phyloP scores from a whole-genome alignment of 1,140 invertebrate genomes.

The Eubasilissa regina region DNA sequence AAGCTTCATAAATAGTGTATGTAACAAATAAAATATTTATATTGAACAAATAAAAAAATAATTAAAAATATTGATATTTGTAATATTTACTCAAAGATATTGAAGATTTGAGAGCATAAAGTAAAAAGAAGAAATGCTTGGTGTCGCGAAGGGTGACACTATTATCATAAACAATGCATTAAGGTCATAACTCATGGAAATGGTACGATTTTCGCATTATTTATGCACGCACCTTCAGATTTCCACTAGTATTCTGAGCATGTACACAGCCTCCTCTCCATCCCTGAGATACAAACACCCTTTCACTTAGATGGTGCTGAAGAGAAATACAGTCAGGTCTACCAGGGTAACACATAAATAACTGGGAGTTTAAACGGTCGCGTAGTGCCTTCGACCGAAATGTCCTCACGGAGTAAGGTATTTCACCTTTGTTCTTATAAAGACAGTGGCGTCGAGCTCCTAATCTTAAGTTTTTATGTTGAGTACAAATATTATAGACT shows the following conservation, averaged over 20 bases:
- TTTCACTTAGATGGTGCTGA: slow-evolving; percentile 22
- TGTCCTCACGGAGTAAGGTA: slow-evolving; percentile 56
- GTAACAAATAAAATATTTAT: no score
- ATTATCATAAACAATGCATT: slow-evolving; percentile 61
- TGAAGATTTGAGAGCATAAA: no score
- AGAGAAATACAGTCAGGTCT: slow-evolving; percentile 46
- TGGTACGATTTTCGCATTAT: slow-evolving; percentile 57
- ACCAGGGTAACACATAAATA: slow-evolving; percentile 57
- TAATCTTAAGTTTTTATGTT: background rate
- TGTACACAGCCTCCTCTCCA: slow-evolving; percentile 46
- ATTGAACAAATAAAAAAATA: no score
- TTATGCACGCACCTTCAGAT: slow-evolving; percentile 59
- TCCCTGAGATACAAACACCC: slow-evolving; percentile 1
- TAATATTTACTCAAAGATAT: no score
- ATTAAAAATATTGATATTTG: no score
- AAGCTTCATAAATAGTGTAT: no score
- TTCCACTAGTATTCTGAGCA: slow-evolving; percentile 55
- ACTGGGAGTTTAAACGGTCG: slow-evolving; percentile 58
- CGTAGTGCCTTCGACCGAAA: slow-evolving; percentile 58
- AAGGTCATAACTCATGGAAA: slow-evolving; percentile 59
- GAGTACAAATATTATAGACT: no score
- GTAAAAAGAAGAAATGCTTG: background rate
- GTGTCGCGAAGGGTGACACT: slow-evolving; percentile 35
- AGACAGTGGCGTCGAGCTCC: slow-evolving; percentile 35
- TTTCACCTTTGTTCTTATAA: slow-evolving; percentile 47